Base-by-base conservation (phyloP, 2,113 vertebrate species). In the Scatophagus argus region DNA sequence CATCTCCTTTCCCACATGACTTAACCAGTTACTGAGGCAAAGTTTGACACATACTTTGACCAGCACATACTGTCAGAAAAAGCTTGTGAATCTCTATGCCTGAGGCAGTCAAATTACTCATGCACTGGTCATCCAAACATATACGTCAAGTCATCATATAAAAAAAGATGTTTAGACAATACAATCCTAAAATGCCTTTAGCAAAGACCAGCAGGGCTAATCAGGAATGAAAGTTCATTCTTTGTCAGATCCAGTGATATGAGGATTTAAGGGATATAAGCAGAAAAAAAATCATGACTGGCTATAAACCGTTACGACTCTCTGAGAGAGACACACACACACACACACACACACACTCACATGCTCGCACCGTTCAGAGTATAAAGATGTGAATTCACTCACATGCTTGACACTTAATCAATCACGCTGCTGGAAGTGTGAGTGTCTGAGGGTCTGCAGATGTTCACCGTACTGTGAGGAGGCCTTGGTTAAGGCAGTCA, bases 401-500 rank as follows among this genome's bases (percentile, higher is more conserved):
- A n/a, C 61, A 58, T 13, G n/a, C 21, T 17, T 62, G 76, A 82
- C 79, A 88, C 59, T 25, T 56, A 74, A 88, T 84, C 79, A 78
- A 85, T 84, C 78, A 64, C 78, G 62, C 75, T 76, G 80, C 56
- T 66, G 79, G 70, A 77, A 59, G 73, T 55, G 25, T 25, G 36
- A 60, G 59, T 43, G 38, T 80, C 56, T 29, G n/a, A 76, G 56
- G 44, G 58, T 73, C 64, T 63, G 77, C 75, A 82, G 79, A 87
- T 83, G 84, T 69, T 84, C 84, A 56, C 56, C 52, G 23, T n/a
- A 23, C 67, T 41, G 63, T 41, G 39, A 76, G 62, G 52, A 85
- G 77, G 64, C 77, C 41, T 77, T 29, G 64, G 56, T 83, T 86
- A 77, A 72, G 39, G 23, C 73, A 89, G 80, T 80, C 68, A 70